These are phyloP conservation scores for Bubo blakistoni DNA, from an alignment of 2,113 vertebrate genomes.

Conservation along the genomic window DNA sequence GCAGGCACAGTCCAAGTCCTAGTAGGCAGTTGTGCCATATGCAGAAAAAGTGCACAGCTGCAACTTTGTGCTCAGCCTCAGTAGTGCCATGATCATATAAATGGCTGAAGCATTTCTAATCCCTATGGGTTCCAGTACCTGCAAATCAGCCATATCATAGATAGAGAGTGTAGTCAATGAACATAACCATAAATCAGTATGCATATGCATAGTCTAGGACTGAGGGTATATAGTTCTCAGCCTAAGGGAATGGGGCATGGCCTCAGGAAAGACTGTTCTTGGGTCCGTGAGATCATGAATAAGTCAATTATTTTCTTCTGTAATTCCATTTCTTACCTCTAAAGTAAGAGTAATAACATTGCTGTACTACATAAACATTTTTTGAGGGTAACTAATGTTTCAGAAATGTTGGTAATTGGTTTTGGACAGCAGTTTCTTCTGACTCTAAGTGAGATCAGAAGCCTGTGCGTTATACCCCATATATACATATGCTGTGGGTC, in stretches of 20 bases:
- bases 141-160: not conserved
- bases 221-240: not conserved
- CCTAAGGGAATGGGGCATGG: not conserved
- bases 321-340: not conserved
- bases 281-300: not conserved
- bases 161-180: not conserved
- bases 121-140: not conserved
- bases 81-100: not conserved
- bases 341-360: not conserved
- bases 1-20: not conserved
- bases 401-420: not conserved
- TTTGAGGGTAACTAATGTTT: not conserved
- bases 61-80: not conserved
- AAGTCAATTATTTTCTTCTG: not conserved
- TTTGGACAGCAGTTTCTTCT: not conserved
- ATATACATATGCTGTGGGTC: not conserved
- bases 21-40: not conserved
- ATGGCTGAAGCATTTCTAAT: not conserved
- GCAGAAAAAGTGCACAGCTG: not conserved
- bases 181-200: not conserved
- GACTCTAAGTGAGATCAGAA: not conserved
- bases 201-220: not conserved
- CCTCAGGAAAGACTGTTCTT: not conserved
- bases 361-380: not conserved
- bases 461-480: not conserved